Conservation (phyloP, 2,888 invertebrate genomes). For the Laothoe populi region DNA sequence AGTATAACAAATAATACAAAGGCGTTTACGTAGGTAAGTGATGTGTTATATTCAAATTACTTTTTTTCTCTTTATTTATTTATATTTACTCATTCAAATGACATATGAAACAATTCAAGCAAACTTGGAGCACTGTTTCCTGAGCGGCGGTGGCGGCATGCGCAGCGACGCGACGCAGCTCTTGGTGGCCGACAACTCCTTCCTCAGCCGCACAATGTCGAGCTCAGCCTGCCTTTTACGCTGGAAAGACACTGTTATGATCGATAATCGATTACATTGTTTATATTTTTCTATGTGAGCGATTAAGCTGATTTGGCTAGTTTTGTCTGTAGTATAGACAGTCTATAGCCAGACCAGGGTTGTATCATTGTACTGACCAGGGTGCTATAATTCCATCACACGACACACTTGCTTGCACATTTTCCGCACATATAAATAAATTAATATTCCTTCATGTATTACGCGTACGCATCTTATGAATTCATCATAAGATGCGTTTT, state of each 20-base stretch:
- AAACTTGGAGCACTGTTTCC: conserved; percentile 71
- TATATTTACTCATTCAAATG: too few relatives aligned
- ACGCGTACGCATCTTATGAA: too few relatives aligned
- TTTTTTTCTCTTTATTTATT: too few relatives aligned
- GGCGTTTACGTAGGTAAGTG: neutral
- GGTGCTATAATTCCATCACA: too few relatives aligned
- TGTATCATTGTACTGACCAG: too few relatives aligned
- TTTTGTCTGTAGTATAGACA: too few relatives aligned
- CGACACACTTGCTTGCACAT: too few relatives aligned
- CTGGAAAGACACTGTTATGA: conserved; percentile 57
- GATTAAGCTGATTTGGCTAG: neutral
- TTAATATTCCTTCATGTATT: too few relatives aligned
- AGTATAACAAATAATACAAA: too few relatives aligned
- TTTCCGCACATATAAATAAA: too few relatives aligned
- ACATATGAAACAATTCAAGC: conserved; percentile 47
- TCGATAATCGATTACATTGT: conserved; percentile 1
- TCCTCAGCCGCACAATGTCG: conserved; percentile 77
- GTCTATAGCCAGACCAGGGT: too few relatives aligned
- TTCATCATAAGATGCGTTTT: too few relatives aligned
- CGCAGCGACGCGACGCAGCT: conserved; percentile 81
- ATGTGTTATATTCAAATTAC: neutral
- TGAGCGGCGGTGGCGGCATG: conserved; percentile 83
- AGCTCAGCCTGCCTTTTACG: conserved; percentile 81
- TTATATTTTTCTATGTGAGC: neutral
- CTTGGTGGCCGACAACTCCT: conserved; percentile 74